A percentile compares a stretch with the other conserved stretches of the same genome.
Evolutionary conservation across 2,888 invertebrate genomes (phyloP).

Genomic region (Agriotes lineatus): DNA sequence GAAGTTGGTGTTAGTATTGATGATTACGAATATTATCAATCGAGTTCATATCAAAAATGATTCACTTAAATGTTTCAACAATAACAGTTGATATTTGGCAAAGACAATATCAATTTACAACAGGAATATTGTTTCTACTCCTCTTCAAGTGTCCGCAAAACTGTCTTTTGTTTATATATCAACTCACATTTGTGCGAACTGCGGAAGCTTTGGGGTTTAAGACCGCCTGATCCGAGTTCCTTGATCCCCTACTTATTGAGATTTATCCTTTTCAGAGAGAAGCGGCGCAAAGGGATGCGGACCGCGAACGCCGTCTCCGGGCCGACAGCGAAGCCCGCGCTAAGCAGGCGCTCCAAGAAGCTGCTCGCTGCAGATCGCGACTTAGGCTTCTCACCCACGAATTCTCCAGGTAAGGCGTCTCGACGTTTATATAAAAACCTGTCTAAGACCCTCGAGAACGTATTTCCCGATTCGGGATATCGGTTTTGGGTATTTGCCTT

Average conservation of each 20-base stretch:
- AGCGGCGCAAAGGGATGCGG: slow-evolving; percentile 80
- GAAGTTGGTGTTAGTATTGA: too few relatives aligned
- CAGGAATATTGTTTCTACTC: too few relatives aligned
- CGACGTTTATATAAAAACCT: background rate
- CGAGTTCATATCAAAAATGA: too few relatives aligned
- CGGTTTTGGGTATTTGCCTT: too few relatives aligned
- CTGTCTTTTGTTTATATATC: too few relatives aligned
- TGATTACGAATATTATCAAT: too few relatives aligned
- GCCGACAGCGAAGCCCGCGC: slow-evolving; percentile 77
- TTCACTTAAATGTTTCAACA: too few relatives aligned
- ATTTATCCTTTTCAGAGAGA: slow-evolving; percentile 72
- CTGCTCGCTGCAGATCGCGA: slow-evolving; percentile 74
- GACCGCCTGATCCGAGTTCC: slow-evolving; percentile 5
- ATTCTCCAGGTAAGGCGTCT: slow-evolving; percentile 71
- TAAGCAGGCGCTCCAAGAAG: slow-evolving; percentile 75
- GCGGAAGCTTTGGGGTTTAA: slow-evolving; percentile 6
- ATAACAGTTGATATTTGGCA: too few relatives aligned
- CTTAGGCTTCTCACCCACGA: slow-evolving; percentile 76
- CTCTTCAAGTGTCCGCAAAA: too few relatives aligned
- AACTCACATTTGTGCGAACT: background rate
- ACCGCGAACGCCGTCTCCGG: slow-evolving; percentile 72
- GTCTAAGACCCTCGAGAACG: background rate
- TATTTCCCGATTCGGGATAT: too few relatives aligned
- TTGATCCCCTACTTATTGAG: slow-evolving; percentile 17
- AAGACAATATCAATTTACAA: too few relatives aligned